These are phyloP conservation scores for Pyrochroa serraticornis DNA, from an alignment of 2,888 invertebrate genomes.

Conservation along the genomic window DNA sequence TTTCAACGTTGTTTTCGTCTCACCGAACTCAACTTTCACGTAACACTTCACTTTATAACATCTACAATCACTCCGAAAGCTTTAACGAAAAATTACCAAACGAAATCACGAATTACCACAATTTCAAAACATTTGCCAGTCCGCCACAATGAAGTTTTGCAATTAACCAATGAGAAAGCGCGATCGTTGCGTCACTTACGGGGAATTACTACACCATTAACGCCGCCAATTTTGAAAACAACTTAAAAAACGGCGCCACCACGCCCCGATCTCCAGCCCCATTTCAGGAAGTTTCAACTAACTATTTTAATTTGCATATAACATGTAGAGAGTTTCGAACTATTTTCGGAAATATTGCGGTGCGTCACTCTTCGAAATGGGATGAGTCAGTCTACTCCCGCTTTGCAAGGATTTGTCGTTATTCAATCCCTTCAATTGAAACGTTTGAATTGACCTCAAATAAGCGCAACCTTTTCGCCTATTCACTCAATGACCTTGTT, in stretches of 20 bases:
- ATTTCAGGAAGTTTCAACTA: too few relatives aligned
- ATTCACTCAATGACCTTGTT: too few relatives aligned
- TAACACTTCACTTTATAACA: conserved; percentile 10
- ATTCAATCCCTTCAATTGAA: conserved; percentile 2
- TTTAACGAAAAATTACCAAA: too few relatives aligned
- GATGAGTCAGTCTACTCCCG: neutral
- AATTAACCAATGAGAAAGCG: conserved; percentile 48
- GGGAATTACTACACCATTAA: conserved; percentile 8
- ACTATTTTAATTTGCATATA: too few relatives aligned
- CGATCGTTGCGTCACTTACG: conserved; percentile 29
- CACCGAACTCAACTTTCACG: neutral
- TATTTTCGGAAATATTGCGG: too few relatives aligned
- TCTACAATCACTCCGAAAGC: too few relatives aligned
- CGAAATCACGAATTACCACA: conserved; percentile 44
- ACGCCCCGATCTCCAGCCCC: too few relatives aligned
- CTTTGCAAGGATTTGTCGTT: neutral
- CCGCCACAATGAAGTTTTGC: conserved; percentile 50
- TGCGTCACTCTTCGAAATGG: neutral
- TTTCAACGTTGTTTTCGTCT: neutral
- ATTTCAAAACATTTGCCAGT: conserved; percentile 52
- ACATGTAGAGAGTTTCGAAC: too few relatives aligned
- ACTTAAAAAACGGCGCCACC: neutral
- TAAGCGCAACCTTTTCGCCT: too few relatives aligned
- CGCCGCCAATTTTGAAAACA: conserved; percentile 10
- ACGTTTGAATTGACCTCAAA: neutral